Percentiles rank a stretch among this genome's conserved stretches.
Evolutionary conservation across 2,797 vertebrate species (phyloP).

Genomic region (Percopsis omiscomaycus): DNA sequence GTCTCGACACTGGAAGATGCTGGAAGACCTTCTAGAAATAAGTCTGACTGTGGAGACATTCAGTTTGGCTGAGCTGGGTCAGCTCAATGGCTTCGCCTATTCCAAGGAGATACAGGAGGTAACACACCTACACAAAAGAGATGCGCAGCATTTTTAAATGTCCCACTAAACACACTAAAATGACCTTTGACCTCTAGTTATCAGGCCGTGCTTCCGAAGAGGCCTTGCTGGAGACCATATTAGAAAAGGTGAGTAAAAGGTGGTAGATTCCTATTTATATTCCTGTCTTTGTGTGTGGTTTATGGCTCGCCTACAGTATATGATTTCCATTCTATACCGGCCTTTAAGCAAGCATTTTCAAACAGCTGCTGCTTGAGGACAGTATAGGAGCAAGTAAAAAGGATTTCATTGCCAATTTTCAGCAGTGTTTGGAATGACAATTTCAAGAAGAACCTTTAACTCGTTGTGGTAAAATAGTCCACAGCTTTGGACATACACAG

Average conservation of each 20-base stretch:
- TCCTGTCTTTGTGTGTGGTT: neutral
- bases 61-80: slow-evolving; percentile 70
- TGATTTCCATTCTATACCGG: neutral
- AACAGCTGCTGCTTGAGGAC: no score
- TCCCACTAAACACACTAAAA: slow-evolving; percentile 13
- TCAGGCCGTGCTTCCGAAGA: slow-evolving; percentile 85
- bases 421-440: no score
- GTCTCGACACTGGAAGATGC: slow-evolving; percentile 74
- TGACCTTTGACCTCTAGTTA: slow-evolving; percentile 59
- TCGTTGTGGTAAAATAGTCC: no score
- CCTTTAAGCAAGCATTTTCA: no score
- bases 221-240: slow-evolving; percentile 77
- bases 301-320: neutral
- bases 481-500: no score
- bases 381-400: no score
- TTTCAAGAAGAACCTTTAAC: no score
- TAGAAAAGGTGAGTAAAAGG: slow-evolving; percentile 76
- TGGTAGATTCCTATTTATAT: neutral
- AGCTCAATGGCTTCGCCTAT: slow-evolving; percentile 77
- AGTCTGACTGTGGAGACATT: slow-evolving; percentile 68
- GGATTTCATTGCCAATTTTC: no score
- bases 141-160: neutral
- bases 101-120: slow-evolving; percentile 79
- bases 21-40: slow-evolving; percentile 74
- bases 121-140: slow-evolving; percentile 4